Percentiles rank a stretch among this genome's conserved stretches.
These are phyloP conservation scores for Luidia sarsii DNA, from an alignment of 53 echinoderm and acorn worm genomes.

Conservation along the genomic window DNA sequence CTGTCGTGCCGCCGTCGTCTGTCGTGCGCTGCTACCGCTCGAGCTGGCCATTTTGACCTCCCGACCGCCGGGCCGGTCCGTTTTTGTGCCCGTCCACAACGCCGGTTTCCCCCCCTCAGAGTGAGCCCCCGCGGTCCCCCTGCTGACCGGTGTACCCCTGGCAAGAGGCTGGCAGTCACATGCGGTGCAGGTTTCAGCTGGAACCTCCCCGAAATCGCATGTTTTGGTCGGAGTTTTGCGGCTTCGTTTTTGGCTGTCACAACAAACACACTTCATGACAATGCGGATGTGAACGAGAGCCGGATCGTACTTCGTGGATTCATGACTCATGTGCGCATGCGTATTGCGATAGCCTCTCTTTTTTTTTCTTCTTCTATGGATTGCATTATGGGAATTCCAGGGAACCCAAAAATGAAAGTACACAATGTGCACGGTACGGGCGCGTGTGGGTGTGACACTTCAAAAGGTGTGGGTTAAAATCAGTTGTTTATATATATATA, in stretches of 20 bases:
- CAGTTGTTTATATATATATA: no score
- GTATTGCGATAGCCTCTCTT: neutral
- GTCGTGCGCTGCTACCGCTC: slow-evolving; percentile 10
- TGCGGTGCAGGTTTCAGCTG: slow-evolving; percentile 43
- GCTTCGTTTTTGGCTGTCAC: neutral
- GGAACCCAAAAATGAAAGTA: slow-evolving; percentile 37
- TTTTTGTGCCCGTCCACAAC: slow-evolving; percentile 27
- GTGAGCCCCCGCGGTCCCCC: neutral
- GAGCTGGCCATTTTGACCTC: no score
- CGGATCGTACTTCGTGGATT: neutral
- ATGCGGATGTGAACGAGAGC: slow-evolving; percentile 47
- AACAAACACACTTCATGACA: slow-evolving; percentile 35
- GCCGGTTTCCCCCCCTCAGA: slow-evolving; percentile 3
- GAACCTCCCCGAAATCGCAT: slow-evolving; percentile 30
- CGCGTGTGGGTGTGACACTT: no score
- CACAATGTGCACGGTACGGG: no score
- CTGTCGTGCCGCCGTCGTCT: slow-evolving; percentile 57
- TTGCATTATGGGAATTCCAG: slow-evolving; percentile 53
- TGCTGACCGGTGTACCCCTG: neutral
- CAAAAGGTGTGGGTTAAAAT: no score
- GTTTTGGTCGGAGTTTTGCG: slow-evolving; percentile 25
- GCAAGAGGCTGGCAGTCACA: slow-evolving; percentile 12
- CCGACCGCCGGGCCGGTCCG: neutral
- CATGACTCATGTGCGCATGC: slow-evolving; percentile 38
- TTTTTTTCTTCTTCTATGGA: neutral